These are phyloP conservation scores for Papilio polyxenes DNA, from an alignment of 1,140 invertebrate genomes.

Conservation along the genomic window DNA sequence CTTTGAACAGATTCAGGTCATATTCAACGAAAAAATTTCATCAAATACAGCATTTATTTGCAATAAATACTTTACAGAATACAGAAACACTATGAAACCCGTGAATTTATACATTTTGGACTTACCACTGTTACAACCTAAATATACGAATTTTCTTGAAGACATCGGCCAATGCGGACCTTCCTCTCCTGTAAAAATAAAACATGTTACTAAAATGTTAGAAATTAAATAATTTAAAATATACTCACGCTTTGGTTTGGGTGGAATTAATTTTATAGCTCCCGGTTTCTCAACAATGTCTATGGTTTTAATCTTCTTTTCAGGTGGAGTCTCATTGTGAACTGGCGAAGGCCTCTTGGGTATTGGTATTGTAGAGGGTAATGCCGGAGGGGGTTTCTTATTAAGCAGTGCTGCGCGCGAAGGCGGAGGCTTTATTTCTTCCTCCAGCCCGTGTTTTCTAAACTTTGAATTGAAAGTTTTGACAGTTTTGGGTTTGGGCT, in stretches of 20 bases:
- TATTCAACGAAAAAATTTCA: conserved; percentile 68
- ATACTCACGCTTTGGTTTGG: conserved; percentile 95
- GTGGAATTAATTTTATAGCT: conserved; percentile 90
- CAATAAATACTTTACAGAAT: conserved; percentile 70
- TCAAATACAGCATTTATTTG: conserved; percentile 75
- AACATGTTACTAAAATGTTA: conserved; percentile 58
- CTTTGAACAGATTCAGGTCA: conserved; percentile 70
- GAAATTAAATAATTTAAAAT: conserved; percentile 47
- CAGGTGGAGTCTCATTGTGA: conserved; percentile 81
- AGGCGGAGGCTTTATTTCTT: conserved; percentile 89
- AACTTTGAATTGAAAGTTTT: conserved; percentile 94
- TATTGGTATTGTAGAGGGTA: conserved; percentile 75
- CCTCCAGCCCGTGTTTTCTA: conserved; percentile 91
- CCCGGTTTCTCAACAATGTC: conserved; percentile 86
- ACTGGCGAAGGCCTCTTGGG: conserved; percentile 85
- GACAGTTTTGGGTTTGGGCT: conserved; percentile 88
- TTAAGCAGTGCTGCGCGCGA: conserved; percentile 82
- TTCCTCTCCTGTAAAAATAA: conserved; percentile 71
- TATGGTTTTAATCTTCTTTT: conserved; percentile 87
- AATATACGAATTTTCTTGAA: conserved; percentile 54
- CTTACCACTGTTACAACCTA: conserved; percentile 70
- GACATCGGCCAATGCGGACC: conserved; percentile 45
- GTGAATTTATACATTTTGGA: conserved; percentile 77
- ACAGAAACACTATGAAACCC: conserved; percentile 61
- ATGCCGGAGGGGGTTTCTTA: conserved; percentile 81